Conservation (phyloP, 1,140 invertebrate genomes). For the Drosophila setifemur region DNA sequence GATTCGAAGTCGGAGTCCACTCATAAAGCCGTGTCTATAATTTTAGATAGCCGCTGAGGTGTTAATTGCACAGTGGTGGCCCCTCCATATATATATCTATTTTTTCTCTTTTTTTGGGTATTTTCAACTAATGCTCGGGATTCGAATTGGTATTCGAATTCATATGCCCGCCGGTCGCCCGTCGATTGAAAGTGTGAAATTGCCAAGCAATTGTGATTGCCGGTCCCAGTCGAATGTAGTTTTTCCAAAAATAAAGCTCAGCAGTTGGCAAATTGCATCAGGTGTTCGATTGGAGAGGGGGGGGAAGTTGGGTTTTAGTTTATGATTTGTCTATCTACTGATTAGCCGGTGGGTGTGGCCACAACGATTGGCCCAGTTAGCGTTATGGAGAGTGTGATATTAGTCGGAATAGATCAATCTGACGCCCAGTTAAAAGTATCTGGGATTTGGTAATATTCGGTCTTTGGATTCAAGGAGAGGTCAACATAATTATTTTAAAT, state of each 20-base stretch:
- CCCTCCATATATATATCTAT: constrained; percentile 4
- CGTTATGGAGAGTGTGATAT: constrained; percentile 19
- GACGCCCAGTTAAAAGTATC: constrained; percentile 3
- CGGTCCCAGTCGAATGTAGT: constrained; percentile 34
- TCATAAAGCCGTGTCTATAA: constrained; percentile 56
- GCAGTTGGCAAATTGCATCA: constrained; percentile 74
- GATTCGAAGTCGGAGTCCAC: constrained; percentile 23
- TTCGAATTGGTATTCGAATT: constrained; percentile 5
- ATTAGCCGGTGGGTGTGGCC: constrained; percentile 67
- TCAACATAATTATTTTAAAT: too few species aligned
- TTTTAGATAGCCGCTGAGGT: constrained; percentile 67
- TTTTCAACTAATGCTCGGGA: constrained; percentile 28
- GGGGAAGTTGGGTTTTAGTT: constrained; percentile 22
- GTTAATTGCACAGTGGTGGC: constrained; percentile 77
- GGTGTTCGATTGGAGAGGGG: constrained; percentile 47
- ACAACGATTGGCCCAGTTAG: constrained; percentile 64
- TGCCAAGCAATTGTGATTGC: constrained; percentile 78
- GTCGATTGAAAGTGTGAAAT: constrained; percentile 78
- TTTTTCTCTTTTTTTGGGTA: constrained; percentile 23
- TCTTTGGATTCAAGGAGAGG: too few species aligned
- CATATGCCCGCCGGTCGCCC: constrained; percentile 50
- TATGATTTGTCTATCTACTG: constrained; percentile 72
- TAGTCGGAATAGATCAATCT: constrained; percentile 5
- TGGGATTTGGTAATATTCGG: constrained; percentile 6
- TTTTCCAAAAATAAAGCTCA: constrained; percentile 18